Percentiles rank a stretch among this genome's conserved stretches.
These are phyloP conservation scores for Trachelus iudaicus DNA, from an alignment of 2,888 invertebrate genomes.

Conservation along the genomic window DNA sequence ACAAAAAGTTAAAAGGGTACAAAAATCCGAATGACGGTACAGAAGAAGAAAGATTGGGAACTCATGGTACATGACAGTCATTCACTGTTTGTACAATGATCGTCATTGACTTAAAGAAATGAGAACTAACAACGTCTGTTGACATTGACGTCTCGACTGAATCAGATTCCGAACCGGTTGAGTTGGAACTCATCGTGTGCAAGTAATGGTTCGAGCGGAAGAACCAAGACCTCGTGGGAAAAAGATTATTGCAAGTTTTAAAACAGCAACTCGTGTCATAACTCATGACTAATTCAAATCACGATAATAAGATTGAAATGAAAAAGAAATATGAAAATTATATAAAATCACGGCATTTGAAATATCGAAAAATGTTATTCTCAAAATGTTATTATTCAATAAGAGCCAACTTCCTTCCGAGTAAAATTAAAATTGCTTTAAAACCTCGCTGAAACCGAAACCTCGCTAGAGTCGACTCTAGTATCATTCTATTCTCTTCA, in stretches of 20 bases:
- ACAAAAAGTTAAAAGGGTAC: background rate
- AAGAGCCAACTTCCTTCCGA: background rate
- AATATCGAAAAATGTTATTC: too few relatives aligned
- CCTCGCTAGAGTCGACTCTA: too few relatives aligned
- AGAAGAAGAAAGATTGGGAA: background rate
- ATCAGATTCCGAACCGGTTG: background rate
- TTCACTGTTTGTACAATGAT: background rate
- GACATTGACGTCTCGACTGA: background rate
- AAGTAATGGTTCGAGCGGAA: background rate
- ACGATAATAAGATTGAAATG: background rate
- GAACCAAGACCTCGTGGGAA: background rate
- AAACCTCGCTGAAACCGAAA: background rate
- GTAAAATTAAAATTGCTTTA: background rate
- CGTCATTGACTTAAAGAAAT: background rate
- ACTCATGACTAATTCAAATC: background rate
- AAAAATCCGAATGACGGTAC: background rate
- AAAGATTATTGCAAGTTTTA: background rate
- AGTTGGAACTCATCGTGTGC: background rate
- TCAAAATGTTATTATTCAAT: background rate
- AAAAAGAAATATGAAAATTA: background rate
- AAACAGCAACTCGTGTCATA: background rate
- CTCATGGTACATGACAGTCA: background rate
- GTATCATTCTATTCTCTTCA: too few relatives aligned
- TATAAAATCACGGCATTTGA: background rate
- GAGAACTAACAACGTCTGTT: background rate